Base-by-base conservation (phyloP, 2,888 invertebrate genomes). In the Tinea trinotella region DNA sequence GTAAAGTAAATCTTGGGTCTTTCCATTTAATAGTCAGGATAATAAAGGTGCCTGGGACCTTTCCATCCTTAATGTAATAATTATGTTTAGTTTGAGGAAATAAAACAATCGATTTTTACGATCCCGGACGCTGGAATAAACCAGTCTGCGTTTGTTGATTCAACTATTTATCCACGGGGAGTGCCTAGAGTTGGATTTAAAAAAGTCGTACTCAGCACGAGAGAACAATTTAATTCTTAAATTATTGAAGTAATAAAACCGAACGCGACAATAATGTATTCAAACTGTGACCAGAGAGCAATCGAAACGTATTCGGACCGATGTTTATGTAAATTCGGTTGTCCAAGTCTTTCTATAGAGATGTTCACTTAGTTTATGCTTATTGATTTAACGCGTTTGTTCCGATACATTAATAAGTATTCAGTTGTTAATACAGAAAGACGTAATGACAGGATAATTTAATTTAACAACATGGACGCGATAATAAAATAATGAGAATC, bases 181-280 rank as follows among this genome's bases (percentile, higher is more conserved):
- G 63, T 61, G 56, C 58, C 60, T 64, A 62, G 61, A 60, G 57
- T 58, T 12, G 4, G 24, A 24, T n/a, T 10, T 24, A 53, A 52
- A 53, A 53, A 53, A 13, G 5, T 12, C 12, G 17, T 13, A 36
- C 53, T 40, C 53, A 53, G 53, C 54, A 52, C 56, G 54, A 50
- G 20, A 48, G 40, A 68, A 74, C 74, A 69, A 66, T 76, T 81
- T 76, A 69, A 72, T 73, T 72, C 73, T 63, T 67, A 75, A 82
- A 76, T 76, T 82, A 83, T 78, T 73, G 73, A 68, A 61, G 65
- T 64, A 66, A 76, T 82, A 81, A 81, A 81, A 80, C 73, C 68
- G 68, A 70, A 71, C 70, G 63, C 61, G 60, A 57, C 64, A 59
- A 63, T 79, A 81, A 79, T 80, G 72, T 81, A 79, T 80, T 79